phyloP scores from a whole-genome alignment of 2,888 invertebrate genomes.

The Aspidapion aeneum region DNA sequence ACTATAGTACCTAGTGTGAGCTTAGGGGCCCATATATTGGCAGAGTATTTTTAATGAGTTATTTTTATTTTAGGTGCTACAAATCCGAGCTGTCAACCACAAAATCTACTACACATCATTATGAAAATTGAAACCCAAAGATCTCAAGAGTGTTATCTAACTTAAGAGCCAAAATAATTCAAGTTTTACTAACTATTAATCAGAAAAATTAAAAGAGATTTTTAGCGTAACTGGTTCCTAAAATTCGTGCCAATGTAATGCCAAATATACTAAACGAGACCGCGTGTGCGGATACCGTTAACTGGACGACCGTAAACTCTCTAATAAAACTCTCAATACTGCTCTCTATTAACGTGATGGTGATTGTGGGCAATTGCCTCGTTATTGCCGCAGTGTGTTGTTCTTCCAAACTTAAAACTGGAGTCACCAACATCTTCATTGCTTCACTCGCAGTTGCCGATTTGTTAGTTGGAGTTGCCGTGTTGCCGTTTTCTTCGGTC shows the following conservation, averaged over 20 bases:
- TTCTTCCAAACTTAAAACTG: conserved; percentile 79
- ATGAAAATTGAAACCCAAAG: no score
- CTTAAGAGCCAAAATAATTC: no score
- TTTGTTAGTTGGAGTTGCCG: conserved; percentile 90
- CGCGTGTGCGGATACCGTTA: conserved; percentile 78
- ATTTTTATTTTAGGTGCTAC: no score
- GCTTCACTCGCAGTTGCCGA: conserved; percentile 96
- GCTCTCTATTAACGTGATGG: conserved; percentile 81
- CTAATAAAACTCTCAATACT: conserved; percentile 73
- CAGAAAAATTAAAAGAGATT: no score
- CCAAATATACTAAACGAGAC: conserved; percentile 74
- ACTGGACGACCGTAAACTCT: conserved; percentile 78
- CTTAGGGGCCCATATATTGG: no score
- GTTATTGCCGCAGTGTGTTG: conserved; percentile 91
- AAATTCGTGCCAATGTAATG: conserved; percentile 49
- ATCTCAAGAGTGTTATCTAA: no score
- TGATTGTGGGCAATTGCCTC: conserved; percentile 86
- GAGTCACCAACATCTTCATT: conserved; percentile 95
- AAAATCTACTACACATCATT: no score
- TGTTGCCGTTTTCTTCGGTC: conserved; percentile 93
- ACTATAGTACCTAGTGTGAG: no score
- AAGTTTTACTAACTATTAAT: no score
- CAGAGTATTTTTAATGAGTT: no score
- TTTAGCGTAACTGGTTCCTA: background rate
- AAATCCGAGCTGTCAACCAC: no score